Conservation (phyloP, 53 echinoderm and acorn worm species). For the Henricia sp. region DNA sequence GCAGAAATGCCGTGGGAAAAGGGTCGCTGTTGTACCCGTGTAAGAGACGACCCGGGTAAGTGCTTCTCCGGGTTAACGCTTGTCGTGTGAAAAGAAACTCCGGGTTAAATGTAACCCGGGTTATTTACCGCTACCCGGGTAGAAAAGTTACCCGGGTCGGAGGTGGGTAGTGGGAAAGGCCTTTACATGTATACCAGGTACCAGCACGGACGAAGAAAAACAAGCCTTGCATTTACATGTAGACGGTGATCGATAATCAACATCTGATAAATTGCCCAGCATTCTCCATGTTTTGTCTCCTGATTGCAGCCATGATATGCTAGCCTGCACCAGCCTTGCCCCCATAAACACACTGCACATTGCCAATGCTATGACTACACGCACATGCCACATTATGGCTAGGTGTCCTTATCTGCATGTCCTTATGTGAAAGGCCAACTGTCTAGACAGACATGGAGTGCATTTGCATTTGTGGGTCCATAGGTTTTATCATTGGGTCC, state of each 20-base stretch:
- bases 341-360: neutral
- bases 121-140: neutral
- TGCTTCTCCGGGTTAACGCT: too few relatives aligned
- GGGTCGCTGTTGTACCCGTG: too few relatives aligned
- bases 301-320: too few relatives aligned
- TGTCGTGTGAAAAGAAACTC: too few relatives aligned
- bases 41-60: too few relatives aligned
- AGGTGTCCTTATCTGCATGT: constrained; percentile 40
- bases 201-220: too few relatives aligned
- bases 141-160: too few relatives aligned
- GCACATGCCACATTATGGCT: neutral
- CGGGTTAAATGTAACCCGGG: too few relatives aligned
- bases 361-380: neutral
- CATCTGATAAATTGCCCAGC: constrained; percentile 10
- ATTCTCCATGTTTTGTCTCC: constrained; percentile 8
- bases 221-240: too few relatives aligned
- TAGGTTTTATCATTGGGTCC: constrained; percentile 16
- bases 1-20: too few relatives aligned
- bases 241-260: constrained; percentile 33
- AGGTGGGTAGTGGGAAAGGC: too few relatives aligned
- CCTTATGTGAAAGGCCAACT: constrained; percentile 56
- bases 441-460: constrained; percentile 44
- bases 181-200: too few relatives aligned
- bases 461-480: constrained; percentile 57
- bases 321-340: neutral